phyloP scores from a whole-genome alignment of 2,113 vertebrate species.

The Aptenodytes patagonicus region DNA sequence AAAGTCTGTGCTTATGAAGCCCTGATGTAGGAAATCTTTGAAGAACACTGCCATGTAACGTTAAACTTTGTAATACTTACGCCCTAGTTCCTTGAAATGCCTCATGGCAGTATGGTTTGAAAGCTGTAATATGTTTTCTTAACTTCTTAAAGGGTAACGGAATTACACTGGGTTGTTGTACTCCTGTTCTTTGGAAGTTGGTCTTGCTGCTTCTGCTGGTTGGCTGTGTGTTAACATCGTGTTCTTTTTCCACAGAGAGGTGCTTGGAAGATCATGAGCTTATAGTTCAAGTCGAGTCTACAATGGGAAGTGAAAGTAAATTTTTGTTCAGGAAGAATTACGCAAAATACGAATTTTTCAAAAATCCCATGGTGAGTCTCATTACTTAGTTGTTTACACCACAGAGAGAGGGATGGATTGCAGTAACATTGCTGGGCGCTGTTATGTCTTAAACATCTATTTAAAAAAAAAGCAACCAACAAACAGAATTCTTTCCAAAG shows the following conservation, averaged over 20 bases:
- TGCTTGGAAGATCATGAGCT: constrained; percentile 95
- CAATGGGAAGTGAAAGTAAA: constrained; percentile 92
- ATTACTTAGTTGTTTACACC: neutral
- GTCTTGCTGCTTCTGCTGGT: neutral
- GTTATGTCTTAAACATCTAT: neutral
- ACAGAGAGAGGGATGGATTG: neutral
- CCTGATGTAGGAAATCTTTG: neutral
- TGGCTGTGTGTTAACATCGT: neutral
- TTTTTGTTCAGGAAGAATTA: constrained; percentile 99
- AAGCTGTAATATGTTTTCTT: neutral
- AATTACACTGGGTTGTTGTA: neutral
- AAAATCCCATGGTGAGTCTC: constrained; percentile 88
- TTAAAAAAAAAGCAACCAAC: neutral
- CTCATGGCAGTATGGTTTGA: neutral
- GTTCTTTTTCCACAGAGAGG: constrained; percentile 78
- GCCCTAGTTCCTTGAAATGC: neutral
- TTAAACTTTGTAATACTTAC: neutral
- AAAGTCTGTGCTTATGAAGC: neutral
- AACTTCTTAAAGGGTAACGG: neutral
- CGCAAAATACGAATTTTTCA: constrained; percentile 98
- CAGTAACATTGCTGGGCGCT: neutral
- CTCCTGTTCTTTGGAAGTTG: neutral
- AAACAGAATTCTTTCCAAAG: neutral
- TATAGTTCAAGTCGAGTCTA: constrained; percentile 89
- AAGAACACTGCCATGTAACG: neutral